These are phyloP conservation scores for Hanleya hanleyi DNA, from an alignment of 2,888 invertebrate species.

Conservation along the genomic window DNA sequence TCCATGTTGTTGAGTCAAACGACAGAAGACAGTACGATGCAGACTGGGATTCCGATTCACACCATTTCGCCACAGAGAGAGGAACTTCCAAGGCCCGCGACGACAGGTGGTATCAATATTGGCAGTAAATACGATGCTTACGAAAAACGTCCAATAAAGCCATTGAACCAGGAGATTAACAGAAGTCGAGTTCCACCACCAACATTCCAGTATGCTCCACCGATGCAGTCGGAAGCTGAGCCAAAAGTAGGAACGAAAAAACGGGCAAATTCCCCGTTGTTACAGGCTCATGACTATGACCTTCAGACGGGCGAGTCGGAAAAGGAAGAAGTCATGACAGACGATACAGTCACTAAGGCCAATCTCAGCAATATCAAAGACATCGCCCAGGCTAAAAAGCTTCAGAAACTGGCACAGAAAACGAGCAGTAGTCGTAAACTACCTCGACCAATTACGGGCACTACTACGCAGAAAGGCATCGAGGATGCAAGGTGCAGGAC, in stretches of 20 bases:
- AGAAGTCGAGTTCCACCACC: slow-evolving; percentile 44
- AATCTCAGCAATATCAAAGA: slow-evolving; percentile 45
- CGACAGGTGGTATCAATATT: slow-evolving; percentile 25
- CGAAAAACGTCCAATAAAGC: slow-evolving; percentile 58
- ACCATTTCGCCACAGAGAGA: neutral
- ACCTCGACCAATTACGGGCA: neutral
- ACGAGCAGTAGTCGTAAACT: neutral
- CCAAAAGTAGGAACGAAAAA: slow-evolving; percentile 51
- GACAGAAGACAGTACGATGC: neutral
- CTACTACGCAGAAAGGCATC: no score
- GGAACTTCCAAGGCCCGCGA: slow-evolving; percentile 45
- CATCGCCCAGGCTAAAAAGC: slow-evolving; percentile 25
- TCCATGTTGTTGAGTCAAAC: slow-evolving; percentile 32
- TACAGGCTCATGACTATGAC: slow-evolving; percentile 58
- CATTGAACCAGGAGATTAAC: slow-evolving; percentile 52
- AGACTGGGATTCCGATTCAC: slow-evolving; percentile 13
- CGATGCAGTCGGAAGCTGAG: slow-evolving; percentile 52
- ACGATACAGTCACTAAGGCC: slow-evolving; percentile 37
- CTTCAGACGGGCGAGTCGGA: slow-evolving; percentile 47
- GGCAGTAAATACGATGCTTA: slow-evolving; percentile 51
- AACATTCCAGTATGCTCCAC: slow-evolving; percentile 50
- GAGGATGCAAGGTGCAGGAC: no score
- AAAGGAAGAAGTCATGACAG: slow-evolving; percentile 3
- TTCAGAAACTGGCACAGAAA: slow-evolving; percentile 9
- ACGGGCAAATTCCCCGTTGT: slow-evolving; percentile 45